These are phyloP conservation scores for Plecotus auritus DNA, from an alignment of 2,113 vertebrate genomes.

Conservation along the genomic window DNA sequence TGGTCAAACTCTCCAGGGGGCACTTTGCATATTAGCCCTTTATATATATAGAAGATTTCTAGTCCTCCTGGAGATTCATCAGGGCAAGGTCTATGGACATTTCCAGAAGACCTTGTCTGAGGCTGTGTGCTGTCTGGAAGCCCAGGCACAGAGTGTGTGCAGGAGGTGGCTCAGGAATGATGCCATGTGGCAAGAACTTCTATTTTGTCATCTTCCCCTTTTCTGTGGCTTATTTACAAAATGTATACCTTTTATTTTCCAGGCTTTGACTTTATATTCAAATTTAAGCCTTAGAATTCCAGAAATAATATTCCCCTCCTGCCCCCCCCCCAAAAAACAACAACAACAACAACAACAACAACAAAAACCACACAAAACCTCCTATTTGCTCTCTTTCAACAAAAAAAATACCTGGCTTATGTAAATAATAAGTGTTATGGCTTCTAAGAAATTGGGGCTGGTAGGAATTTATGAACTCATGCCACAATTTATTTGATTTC, in stretches of 20 bases:
- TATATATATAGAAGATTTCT: background rate
- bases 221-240: background rate
- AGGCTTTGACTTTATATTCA: constrained; percentile 8
- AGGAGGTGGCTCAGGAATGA: background rate
- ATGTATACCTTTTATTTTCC: background rate
- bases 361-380: background rate
- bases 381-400: background rate
- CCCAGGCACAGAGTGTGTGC: background rate
- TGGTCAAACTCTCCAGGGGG: too few species aligned
- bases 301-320: background rate
- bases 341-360: background rate
- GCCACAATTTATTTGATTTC: background rate
- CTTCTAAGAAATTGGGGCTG: background rate
- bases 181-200: background rate
- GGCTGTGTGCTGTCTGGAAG: background rate
- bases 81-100: background rate
- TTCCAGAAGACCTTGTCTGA: constrained; percentile 18
- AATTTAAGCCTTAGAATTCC: background rate
- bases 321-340: background rate
- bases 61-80: background rate
- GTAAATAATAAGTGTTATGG: constrained; percentile 14
- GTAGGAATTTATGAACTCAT: constrained; percentile 6
- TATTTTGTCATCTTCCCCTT: background rate
- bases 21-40: too few species aligned
- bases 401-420: background rate